Base-by-base conservation (phyloP, 1,140 invertebrate species). In the Nomia melanderi region DNA sequence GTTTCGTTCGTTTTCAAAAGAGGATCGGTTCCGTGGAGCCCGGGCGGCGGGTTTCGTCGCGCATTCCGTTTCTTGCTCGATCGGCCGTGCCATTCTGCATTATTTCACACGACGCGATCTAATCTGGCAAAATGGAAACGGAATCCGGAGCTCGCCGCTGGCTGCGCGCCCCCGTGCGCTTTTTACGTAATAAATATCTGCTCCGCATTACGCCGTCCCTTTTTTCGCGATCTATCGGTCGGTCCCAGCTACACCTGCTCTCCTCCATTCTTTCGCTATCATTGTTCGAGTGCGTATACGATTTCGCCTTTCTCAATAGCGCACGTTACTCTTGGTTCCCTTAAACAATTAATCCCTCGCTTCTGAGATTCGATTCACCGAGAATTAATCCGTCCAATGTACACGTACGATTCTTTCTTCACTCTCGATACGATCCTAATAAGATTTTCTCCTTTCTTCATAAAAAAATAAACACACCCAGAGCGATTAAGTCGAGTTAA, bases 101-200 rank as follows among this genome's bases (percentile, higher is more conserved):
- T 89, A 89, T 88, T 88, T 88, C 84, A 86, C 88, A 87, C 87
- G 88, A 81, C 73, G 80, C 78, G 83, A 81, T 86, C 89, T 85
- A 87, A 90, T 86, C 72, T 74, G 60, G 64, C 71, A 62, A 73
- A 81, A 75, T 41, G 65, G 72, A 81, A 59, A 64, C 80, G 89
- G 90, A 91, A 92, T 92, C 65, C 76, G 57, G 85, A 88, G 85
- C 90, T 83, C 86, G 90, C 85, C 86, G 71, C 82, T 83, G 90
- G 89, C 90, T 90, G 91, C 91, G 84, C 79, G 76, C 66, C 53
- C 84, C 77, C 70, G 66, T 75, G 83, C 78, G 67, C 82, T 89
- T 91, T 91, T 90, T 90, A 88, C 83, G 69, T 81, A 83, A 90
- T 90, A 91, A 91, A 91, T 92, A 92, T 91, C 87, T 87, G 70